A percentile compares a stretch with the other conserved stretches of the same genome.
phyloP scores from a whole-genome alignment of 2,888 invertebrate genomes.

The Scaptomyza cyrtandrae region DNA sequence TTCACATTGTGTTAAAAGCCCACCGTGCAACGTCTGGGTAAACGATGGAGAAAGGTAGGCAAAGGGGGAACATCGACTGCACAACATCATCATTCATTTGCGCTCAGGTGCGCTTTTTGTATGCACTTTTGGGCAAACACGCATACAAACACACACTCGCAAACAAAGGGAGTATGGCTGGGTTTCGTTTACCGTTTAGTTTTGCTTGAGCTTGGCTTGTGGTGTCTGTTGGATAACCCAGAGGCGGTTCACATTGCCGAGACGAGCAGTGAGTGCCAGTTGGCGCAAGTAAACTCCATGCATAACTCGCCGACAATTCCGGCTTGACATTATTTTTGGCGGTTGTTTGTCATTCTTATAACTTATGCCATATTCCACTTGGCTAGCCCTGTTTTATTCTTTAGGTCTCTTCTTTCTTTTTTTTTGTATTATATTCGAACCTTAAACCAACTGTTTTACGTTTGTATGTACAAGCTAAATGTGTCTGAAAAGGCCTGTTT shows the following conservation, averaged over 20 bases:
- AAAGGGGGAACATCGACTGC: slow-evolving; percentile 29
- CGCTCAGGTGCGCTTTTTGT: slow-evolving; percentile 70
- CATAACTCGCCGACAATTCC: slow-evolving; percentile 10
- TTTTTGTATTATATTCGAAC: not conserved
- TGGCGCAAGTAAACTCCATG: slow-evolving; percentile 5
- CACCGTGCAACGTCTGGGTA: slow-evolving; percentile 26
- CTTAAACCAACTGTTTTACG: not conserved
- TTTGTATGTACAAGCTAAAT: not conserved
- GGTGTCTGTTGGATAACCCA: slow-evolving; percentile 35
- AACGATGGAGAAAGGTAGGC: not conserved
- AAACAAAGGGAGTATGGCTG: not conserved
- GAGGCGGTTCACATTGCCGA: slow-evolving; percentile 17
- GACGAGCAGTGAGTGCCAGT: slow-evolving; percentile 14
- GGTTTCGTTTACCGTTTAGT: slow-evolving; percentile 22
- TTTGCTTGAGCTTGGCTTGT: slow-evolving; percentile 20
- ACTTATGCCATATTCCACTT: slow-evolving; percentile 31
- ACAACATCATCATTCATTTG: slow-evolving; percentile 76
- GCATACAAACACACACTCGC: slow-evolving; percentile 12
- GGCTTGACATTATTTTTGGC: slow-evolving; percentile 6
- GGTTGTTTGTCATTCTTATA: slow-evolving; percentile 40
- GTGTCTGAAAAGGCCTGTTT: not conserved
- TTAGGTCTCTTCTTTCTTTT: not conserved
- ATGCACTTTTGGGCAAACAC: slow-evolving; percentile 43
- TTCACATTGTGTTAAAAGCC: not conserved
- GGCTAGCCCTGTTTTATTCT: not conserved